Conservation (phyloP, 2,797 vertebrate genomes). For the Petrocephalus sullivani region DNA sequence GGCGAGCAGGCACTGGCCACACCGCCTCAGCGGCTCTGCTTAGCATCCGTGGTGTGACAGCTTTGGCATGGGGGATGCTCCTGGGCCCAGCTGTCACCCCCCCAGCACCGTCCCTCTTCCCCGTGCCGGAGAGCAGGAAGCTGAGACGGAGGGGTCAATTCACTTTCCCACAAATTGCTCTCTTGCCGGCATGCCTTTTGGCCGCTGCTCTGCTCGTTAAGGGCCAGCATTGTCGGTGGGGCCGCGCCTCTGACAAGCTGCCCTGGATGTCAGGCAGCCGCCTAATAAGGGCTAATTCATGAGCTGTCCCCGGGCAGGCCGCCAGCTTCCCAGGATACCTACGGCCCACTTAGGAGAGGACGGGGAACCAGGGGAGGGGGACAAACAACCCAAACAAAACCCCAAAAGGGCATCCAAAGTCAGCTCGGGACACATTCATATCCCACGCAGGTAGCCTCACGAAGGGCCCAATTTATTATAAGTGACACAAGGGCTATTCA, state of each 20-base stretch:
- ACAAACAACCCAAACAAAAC: constrained; percentile 47
- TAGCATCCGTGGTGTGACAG: background rate
- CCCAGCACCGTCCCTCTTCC: background rate
- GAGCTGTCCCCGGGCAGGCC: constrained; percentile 44
- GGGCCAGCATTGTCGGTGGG: constrained; percentile 34
- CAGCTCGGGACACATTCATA: constrained; percentile 56
- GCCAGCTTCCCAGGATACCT: constrained; percentile 68
- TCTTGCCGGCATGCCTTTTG: constrained; percentile 23
- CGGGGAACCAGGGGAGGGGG: constrained; percentile 28
- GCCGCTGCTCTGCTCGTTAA: constrained; percentile 37
- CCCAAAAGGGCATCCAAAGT: constrained; percentile 40
- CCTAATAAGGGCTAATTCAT: constrained; percentile 60
- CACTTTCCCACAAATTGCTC: constrained; percentile 34
- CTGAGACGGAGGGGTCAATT: constrained; percentile 33
- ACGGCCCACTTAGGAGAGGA: constrained; percentile 51
- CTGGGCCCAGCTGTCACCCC: background rate
- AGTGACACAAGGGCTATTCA: constrained; percentile 64
- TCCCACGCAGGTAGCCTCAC: constrained; percentile 62
- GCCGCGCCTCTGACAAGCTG: constrained; percentile 44
- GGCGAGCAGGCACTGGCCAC: background rate
- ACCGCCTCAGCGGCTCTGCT: background rate
- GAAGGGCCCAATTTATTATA: constrained; percentile 61
- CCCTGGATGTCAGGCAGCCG: constrained; percentile 48
- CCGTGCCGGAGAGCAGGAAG: background rate
- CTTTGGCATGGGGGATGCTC: background rate